Base-by-base conservation (phyloP, 2,797 vertebrate species). In the Danio tinwini region DNA sequence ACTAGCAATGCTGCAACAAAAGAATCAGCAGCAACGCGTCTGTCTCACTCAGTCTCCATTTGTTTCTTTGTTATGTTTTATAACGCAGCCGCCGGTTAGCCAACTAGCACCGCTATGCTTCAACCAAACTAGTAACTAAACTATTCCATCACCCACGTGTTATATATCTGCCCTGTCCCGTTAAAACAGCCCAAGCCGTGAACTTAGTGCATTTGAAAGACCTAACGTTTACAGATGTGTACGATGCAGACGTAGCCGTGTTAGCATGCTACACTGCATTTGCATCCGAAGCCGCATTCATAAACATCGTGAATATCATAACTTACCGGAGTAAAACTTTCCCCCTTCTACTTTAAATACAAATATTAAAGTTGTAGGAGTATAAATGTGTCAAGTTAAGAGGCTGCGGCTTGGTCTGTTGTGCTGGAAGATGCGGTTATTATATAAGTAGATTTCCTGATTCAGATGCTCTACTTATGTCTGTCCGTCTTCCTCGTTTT, bases 401-500 rank as follows among this genome's bases (percentile, higher is more conserved):
- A 13, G 13, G 7, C 59, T 5, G 19, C 9, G 6, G 44, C 8
- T 56, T 19, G 53, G 17, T 53, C 11, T 13, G 13, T 63, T 37
- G 16, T 47, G 13, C 19, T 62, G 17, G 10, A 42, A 16, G 73
- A 49, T 76, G 58, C n/a, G 55, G n/a, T 49, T 63, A 39, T 39
- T 56, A 14, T 78, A 9, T 40, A 17, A 56, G 7, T n/a, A 79
- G 83, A 85, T 93, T 93, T 94, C 93, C 93, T 92, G 92, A 90
- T 92, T 92, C 88, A 85, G 92, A 90, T 84, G 91, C 90, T 91
- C 90, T 81, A 82, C 74, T 88, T 85, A 85, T 86, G 84, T 82
- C 86, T 88, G 89, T 89, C 91, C 91, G 92, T 94, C 92, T 94
- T 88, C 88, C 87, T 86, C 86, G 82, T 73, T 82, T 84, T 82